A percentile compares a stretch with the other conserved stretches of the same genome.
phyloP scores from a whole-genome alignment of 1,140 invertebrate species.

The Drosophila erecta region DNA sequence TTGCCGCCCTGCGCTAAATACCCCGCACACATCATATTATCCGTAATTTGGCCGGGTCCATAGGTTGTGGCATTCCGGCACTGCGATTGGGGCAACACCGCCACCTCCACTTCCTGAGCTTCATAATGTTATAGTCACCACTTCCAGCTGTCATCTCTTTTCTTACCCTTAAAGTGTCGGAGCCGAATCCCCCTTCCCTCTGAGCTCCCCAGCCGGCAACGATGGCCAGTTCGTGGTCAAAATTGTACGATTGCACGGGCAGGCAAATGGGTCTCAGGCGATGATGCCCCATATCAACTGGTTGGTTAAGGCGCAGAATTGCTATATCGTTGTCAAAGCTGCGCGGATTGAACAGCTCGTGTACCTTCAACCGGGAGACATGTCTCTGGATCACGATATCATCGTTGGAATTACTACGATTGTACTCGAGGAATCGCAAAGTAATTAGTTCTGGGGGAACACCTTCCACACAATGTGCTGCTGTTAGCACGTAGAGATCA shows the following conservation, averaged over 20 bases:
- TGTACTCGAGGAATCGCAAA: slow-evolving; percentile 90
- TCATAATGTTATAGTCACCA: no score
- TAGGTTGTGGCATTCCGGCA: slow-evolving; percentile 65
- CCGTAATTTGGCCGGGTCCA: slow-evolving; percentile 55
- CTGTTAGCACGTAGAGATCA: slow-evolving; percentile 79
- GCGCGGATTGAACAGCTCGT: slow-evolving; percentile 89
- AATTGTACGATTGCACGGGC: slow-evolving; percentile 88
- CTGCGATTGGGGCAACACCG: slow-evolving; percentile 69
- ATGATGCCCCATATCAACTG: slow-evolving; percentile 86
- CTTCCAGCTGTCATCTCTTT: rapidly evolving
- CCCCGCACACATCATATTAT: slow-evolving; percentile 86
- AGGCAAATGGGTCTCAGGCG: slow-evolving; percentile 90
- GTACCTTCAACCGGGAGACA: slow-evolving; percentile 84
- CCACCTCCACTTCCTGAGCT: slow-evolving; percentile 86
- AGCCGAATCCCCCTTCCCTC: slow-evolving; percentile 86
- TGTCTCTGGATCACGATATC: slow-evolving; percentile 42
- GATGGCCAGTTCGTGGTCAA: slow-evolving; percentile 84
- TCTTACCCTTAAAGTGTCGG: slow-evolving; percentile 82
- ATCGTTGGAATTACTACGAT: slow-evolving; percentile 60
- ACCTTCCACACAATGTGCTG: slow-evolving; percentile 81
- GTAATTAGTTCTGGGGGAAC: slow-evolving; percentile 87
- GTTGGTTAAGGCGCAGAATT: slow-evolving; percentile 88
- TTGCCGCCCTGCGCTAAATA: slow-evolving; percentile 83
- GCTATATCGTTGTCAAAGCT: slow-evolving; percentile 94
- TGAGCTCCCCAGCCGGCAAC: slow-evolving; percentile 91